A percentile compares a stretch with the other conserved stretches of the same genome.
Evolutionary conservation across 2,888 invertebrate genomes (phyloP).

Genomic region (Cyaniris semiargus): DNA sequence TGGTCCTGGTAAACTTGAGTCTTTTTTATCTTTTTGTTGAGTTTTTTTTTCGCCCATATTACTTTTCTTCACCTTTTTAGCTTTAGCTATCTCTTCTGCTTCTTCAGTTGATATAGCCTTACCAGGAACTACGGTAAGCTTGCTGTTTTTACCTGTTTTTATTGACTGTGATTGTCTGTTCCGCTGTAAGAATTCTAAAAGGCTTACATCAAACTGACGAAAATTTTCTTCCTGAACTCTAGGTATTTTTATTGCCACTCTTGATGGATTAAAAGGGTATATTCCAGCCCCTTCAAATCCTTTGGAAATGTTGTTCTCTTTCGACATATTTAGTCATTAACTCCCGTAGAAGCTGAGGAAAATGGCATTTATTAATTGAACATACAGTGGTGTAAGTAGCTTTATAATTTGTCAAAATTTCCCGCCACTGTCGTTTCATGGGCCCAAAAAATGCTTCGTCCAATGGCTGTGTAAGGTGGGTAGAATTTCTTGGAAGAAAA

Average conservation of each 20-base stretch:
- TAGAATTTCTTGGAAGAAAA: slow-evolving; percentile 31
- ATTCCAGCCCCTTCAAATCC: slow-evolving; percentile 42
- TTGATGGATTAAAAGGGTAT: slow-evolving; percentile 38
- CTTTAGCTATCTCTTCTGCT: slow-evolving; percentile 32
- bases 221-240: slow-evolving; percentile 33
- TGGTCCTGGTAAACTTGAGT: slow-evolving; percentile 35
- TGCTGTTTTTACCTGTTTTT: slow-evolving; percentile 35
- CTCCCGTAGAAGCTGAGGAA: slow-evolving; percentile 25
- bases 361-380: slow-evolving; percentile 28
- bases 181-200: slow-evolving; percentile 34
- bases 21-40: slow-evolving; percentile 34
- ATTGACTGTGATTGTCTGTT: slow-evolving; percentile 35
- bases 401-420: slow-evolving; percentile 30
- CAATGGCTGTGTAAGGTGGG: slow-evolving; percentile 28
- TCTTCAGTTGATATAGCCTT: slow-evolving; percentile 39
- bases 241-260: slow-evolving; percentile 36
- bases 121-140: slow-evolving; percentile 36
- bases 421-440: slow-evolving; percentile 28
- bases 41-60: slow-evolving; percentile 27
- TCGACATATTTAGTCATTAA: background rate
- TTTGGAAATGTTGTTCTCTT: slow-evolving; percentile 33
- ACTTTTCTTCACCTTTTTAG: slow-evolving; percentile 32
- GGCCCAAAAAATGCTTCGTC: slow-evolving; percentile 25
- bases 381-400: background rate
- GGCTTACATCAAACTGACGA: slow-evolving; percentile 35